Evolutionary conservation across 2,797 vertebrate genomes (phyloP), one percentile per base, ranked within the genome.

Genomic region (Falco berigora): DNA sequence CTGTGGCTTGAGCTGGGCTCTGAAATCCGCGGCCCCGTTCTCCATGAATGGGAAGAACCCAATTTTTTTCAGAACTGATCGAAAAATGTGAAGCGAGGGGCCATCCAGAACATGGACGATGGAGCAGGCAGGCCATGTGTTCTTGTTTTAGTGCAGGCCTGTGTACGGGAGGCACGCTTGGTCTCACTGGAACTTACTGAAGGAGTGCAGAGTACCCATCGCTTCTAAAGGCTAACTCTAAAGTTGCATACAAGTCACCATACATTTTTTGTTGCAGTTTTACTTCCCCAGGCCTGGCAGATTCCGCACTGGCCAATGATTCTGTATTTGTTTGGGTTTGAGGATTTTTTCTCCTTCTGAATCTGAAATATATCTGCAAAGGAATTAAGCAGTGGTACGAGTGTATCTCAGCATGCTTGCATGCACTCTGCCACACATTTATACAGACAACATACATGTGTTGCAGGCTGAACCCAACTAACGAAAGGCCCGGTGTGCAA

Each of bases 101-200:
- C 50, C 2, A 0, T 66, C 75, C 6, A 25, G 42, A 55, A 18
- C 4, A 3, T 1, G 25, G 14, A 18, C 42, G 25, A 21, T 1
- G 4, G n/a, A 80, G 42, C 17, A 27, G 76, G 32, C 62, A 90
- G 88, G 38, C 66, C 0, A 0, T n/a, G 53, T 68, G 59, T 52
- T 36, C 49, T 52, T 25, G 6, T 36, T 79, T 46, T 34, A 53
- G 11, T 42, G 38, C 38, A 8, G 49, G 25, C 19, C 2, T 10
- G 8, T 42, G 55, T 42, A 11, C 30, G 42, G 59, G 56, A 44
- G 59, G 19, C 44, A 44, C 15, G 23, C 79, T 87, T 66, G 63
- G 46, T n/a, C 44, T 84, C 27, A 4, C 13, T 16, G 52, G 32
- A 40, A 23, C 59, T 55, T 36, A 18, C 3, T 24, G 36, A 19